Base-by-base conservation (phyloP, 2,888 invertebrate genomes). In the Norana najaformis region DNA sequence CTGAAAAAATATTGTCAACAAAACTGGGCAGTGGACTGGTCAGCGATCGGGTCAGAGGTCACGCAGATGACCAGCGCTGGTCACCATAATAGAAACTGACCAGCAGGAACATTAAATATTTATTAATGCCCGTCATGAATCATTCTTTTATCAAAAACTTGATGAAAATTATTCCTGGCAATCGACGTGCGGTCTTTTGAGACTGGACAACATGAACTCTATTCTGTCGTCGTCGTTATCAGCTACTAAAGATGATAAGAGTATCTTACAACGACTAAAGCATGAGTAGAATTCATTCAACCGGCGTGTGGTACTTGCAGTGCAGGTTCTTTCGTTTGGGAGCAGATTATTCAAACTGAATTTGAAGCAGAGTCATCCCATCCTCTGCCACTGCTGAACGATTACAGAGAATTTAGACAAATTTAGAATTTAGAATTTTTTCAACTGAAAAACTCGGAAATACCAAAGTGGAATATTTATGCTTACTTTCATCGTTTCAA, bases 31-130 rank as follows among this genome's bases (percentile, higher is more conserved):
- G 6, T 16, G 36, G 11, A 16, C 85, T 85, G 36, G 37, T 37
- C 85, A 85, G 35, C 85, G 36, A 20, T 20, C 30, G 83, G 85
- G 85, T 85, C 85, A 36, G 36, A 85, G 85, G 85, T 85, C 85
- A 8, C 37, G 36, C 85, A 36, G 85, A 85, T 85, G 85, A 85
- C 85, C 85, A 85, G 85, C 85, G 35, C 20, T 35, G 85, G 85
- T 85, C 37, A 18, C 36, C 85, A 85, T 36, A 23, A 85, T 85
- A 37, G 85, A 36, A 85, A 85, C 36, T 85, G 85, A 36, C 85
- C 85, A 37, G 85, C 85, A 37, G 85, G 85, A 85, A 85, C 85
- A 85, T 85, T 36, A 85, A 85, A 85, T 85, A 85, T 85, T 85
- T 35, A 85, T 85, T 85, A 85, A 85, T 85, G 35, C 16, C 37